A percentile compares a stretch with the other conserved stretches of the same genome.
phyloP scores from a whole-genome alignment of 2,797 vertebrate species.

The Oreochromis mossambicus region DNA sequence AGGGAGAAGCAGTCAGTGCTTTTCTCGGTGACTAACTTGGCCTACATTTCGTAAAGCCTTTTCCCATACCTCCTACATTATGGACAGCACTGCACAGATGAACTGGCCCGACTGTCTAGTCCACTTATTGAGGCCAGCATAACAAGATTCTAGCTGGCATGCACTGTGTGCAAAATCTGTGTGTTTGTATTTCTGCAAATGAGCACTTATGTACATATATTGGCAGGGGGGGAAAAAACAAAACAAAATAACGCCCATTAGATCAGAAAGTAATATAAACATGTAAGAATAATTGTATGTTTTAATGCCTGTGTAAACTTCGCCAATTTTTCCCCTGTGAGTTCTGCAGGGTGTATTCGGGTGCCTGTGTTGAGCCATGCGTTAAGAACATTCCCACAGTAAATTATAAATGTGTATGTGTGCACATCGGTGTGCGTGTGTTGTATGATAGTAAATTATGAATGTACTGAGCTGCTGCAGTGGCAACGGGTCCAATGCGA shows the following conservation, averaged over 20 bases:
- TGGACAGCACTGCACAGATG: slow-evolving; percentile 42
- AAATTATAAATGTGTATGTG: slow-evolving; percentile 72
- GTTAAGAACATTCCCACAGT: slow-evolving; percentile 77
- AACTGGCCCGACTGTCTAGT: slow-evolving; percentile 42
- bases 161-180: neutral
- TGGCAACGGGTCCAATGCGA: slow-evolving; percentile 56
- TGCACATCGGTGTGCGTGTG: slow-evolving; percentile 25
- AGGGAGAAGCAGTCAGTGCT: slow-evolving; percentile 11
- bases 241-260: neutral
- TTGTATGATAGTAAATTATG: slow-evolving; percentile 66
- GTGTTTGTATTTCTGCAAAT: neutral
- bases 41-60: slow-evolving; percentile 48
- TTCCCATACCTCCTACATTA: slow-evolving; percentile 54
- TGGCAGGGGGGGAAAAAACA: rapidly evolving
- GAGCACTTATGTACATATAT: neutral
- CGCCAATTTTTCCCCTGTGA: slow-evolving; percentile 19
- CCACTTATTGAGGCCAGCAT: slow-evolving; percentile 32
- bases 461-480: slow-evolving; percentile 54
- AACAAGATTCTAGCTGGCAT: slow-evolving; percentile 44
- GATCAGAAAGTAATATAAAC: neutral
- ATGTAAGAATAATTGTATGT: neutral
- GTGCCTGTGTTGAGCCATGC: slow-evolving; percentile 69
- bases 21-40: slow-evolving; percentile 51
- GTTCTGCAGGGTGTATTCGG: slow-evolving; percentile 52
- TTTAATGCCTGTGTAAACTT: neutral